Conservation (phyloP, 1,140 invertebrate genomes). For the Neotoxoptera formosana region DNA sequence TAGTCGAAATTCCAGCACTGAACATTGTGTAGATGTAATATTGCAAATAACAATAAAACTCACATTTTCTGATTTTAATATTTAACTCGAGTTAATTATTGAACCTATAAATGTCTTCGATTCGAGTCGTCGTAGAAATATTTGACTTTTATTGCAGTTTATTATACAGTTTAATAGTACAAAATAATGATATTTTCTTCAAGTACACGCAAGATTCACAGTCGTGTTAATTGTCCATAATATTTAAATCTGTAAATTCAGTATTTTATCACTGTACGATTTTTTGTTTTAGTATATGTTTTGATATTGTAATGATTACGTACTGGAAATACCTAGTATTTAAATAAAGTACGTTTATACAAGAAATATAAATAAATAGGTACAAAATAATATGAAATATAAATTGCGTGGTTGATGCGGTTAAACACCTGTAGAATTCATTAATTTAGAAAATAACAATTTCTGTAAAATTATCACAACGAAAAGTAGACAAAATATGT, state of each 20-base stretch:
- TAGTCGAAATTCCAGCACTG: background rate
- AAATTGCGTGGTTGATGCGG: background rate
- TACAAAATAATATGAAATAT: background rate
- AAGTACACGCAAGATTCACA: background rate
- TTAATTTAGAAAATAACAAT: no score
- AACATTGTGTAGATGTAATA: background rate
- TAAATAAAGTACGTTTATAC: background rate
- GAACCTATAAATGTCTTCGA: background rate
- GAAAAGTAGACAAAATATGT: background rate
- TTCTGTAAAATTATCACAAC: no score
- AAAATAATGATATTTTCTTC: background rate
- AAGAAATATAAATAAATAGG: background rate
- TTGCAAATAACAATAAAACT: background rate
- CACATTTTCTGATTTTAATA: background rate
- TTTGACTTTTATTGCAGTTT: background rate
- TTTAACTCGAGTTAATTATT: background rate
- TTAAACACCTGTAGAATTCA: no score
- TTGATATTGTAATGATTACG: no score
- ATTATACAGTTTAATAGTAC: background rate
- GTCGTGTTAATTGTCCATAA: background rate
- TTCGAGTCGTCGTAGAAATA: background rate
- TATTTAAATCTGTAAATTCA: background rate
- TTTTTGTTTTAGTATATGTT: background rate
- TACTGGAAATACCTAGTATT: background rate
- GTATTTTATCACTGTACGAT: background rate